Percentiles rank a stretch among this genome's conserved stretches.
Conservation (phyloP, 2,113 vertebrate genomes). For the Caranx melampygus region DNA sequence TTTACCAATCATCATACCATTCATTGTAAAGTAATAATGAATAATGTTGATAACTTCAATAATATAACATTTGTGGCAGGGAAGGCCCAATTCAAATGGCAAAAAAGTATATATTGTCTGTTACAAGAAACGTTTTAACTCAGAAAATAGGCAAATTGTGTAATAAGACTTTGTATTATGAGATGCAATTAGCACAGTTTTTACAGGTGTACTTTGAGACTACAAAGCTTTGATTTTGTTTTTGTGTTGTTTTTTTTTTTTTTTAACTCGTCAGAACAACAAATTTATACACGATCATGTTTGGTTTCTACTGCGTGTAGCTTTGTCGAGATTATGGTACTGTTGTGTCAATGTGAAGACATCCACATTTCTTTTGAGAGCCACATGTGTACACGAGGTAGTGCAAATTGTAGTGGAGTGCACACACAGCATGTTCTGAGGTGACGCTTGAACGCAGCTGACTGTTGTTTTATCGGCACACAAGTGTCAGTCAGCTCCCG, state of each 20-base stretch:
- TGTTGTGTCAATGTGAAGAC: conserved; percentile 78
- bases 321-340: conserved; percentile 82
- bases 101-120: conserved; percentile 92
- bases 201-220: conserved; percentile 88
- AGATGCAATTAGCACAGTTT: conserved; percentile 90
- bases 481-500: conserved; percentile 9
- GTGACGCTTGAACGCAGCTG: conserved; percentile 12
- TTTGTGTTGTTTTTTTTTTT: conserved; percentile 21
- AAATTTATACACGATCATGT: conserved; percentile 59
- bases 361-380: conserved; percentile 64
- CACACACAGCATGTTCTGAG: conserved; percentile 13
- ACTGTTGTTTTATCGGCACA: conserved; percentile 6
- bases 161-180: conserved; percentile 90
- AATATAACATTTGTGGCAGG: conserved; percentile 90
- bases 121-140: conserved; percentile 98
- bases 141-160: conserved; percentile 95
- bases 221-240: conserved; percentile 83
- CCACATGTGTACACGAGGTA: conserved; percentile 58
- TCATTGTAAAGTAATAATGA: conserved; percentile 91
- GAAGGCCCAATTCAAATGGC: conserved; percentile 97
- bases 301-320: conserved; percentile 71
- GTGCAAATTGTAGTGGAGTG: conserved; percentile 40
- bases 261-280: conserved; percentile 70
- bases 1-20: conserved; percentile 95
- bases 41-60: conserved; percentile 85